Evolutionary conservation across 2,888 invertebrate genomes (phyloP).

Genomic region (Gymnoscelis rufifasciata): DNA sequence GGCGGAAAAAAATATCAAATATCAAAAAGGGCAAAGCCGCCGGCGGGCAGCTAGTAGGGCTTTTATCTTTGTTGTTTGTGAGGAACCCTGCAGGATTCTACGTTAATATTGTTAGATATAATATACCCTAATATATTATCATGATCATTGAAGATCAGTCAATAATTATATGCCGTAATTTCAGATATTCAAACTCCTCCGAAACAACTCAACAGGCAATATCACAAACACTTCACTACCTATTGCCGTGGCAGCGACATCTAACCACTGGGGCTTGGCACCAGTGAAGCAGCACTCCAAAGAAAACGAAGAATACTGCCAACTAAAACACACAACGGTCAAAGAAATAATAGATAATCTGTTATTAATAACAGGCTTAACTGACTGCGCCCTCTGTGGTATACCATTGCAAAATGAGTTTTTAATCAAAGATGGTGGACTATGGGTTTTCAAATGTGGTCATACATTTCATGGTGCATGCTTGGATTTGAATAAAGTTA

Average conservation of each 20-base stretch:
- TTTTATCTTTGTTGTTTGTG: no score
- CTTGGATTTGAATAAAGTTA: slow-evolving; percentile 76
- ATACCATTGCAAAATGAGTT: slow-evolving; percentile 79
- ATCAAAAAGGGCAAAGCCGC: no score
- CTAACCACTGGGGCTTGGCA: slow-evolving; percentile 74
- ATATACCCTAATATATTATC: no score
- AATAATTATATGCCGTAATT: slow-evolving; percentile 23
- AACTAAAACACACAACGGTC: slow-evolving; percentile 36
- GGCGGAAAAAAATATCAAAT: no score
- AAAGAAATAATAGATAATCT: slow-evolving; percentile 44
- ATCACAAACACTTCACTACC: slow-evolving; percentile 67
- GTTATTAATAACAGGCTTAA: slow-evolving; percentile 27
- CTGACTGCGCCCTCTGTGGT: slow-evolving; percentile 78
- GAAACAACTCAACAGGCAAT: slow-evolving; percentile 44
- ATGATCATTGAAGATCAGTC: no score
- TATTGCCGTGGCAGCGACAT: slow-evolving; percentile 58
- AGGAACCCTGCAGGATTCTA: no score
- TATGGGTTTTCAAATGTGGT: slow-evolving; percentile 81
- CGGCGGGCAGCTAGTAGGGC: no score
- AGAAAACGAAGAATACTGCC: slow-evolving; percentile 21
- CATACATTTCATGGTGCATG: slow-evolving; percentile 82
- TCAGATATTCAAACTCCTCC: slow-evolving; percentile 63
- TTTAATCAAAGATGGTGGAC: slow-evolving; percentile 79
- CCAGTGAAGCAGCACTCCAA: slow-evolving; percentile 29
- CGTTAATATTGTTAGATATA: no score